Conservation (phyloP, 2,113 vertebrate genomes). For the Cephalopterus ornatus region DNA sequence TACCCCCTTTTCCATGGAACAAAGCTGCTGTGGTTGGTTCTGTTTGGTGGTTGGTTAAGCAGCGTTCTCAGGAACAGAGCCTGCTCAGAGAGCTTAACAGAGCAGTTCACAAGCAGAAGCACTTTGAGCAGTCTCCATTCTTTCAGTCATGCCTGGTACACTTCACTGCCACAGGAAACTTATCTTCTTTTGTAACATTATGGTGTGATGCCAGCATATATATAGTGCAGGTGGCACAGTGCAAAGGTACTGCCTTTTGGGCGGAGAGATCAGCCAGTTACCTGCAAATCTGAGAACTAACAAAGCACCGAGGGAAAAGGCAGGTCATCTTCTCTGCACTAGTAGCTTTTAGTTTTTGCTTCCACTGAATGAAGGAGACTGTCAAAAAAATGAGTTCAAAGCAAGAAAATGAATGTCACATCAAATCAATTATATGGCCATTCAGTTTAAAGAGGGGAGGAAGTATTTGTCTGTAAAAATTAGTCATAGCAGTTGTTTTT, state of each 20-base stretch:
- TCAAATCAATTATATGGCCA: background rate
- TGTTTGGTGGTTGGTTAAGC: background rate
- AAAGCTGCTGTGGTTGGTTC: background rate
- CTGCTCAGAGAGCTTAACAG: background rate
- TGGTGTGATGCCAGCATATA: rapidly evolving
- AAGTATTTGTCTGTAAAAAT: background rate
- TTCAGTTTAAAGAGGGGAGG: background rate
- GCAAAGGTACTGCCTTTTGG: background rate
- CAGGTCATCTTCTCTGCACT: background rate
- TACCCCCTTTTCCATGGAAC: background rate
- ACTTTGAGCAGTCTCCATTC: background rate
- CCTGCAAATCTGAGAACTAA: background rate
- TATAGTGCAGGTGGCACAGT: rapidly evolving
- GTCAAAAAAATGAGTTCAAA: background rate
- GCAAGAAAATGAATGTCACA: background rate
- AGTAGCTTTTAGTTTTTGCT: background rate
- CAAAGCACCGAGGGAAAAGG: background rate
- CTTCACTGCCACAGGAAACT: background rate
- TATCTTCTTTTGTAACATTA: background rate
- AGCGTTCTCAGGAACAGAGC: background rate
- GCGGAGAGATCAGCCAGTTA: background rate
- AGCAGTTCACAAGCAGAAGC: background rate
- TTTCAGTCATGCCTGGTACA: background rate
- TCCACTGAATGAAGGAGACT: background rate
- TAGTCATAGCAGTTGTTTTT: background rate